Conservation (phyloP, 37 sponge, comb jelly and placozoan species). For the Ianthella basta region DNA sequence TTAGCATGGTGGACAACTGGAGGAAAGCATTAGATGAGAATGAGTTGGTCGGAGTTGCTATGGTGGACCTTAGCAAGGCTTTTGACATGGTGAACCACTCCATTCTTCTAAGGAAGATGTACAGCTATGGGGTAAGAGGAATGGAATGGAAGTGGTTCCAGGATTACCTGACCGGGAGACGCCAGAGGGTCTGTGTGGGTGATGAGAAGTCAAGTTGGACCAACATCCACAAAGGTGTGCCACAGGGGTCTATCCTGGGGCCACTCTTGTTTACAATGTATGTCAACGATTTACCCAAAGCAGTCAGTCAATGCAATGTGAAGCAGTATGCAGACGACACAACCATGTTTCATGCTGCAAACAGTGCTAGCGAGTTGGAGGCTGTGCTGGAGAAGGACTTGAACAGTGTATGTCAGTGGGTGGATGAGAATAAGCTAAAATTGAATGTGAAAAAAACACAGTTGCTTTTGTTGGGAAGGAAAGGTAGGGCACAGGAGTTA, state of each 20-base stretch:
- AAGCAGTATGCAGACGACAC: conserved; percentile 50
- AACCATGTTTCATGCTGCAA: not conserved
- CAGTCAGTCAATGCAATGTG: not conserved
- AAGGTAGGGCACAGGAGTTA: not conserved
- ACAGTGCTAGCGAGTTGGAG: not conserved
- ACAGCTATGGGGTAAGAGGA: conserved; percentile 30
- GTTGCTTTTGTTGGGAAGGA: not conserved
- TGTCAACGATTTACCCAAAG: conserved; percentile 39
- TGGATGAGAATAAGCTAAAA: not conserved
- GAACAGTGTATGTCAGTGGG: not conserved
- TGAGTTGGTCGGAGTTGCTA: conserved; percentile 25
- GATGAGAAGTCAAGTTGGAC: conserved; percentile 10
- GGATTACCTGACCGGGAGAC: conserved; percentile 18
- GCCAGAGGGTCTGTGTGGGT: conserved; percentile 32
- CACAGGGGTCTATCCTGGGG: conserved; percentile 46
- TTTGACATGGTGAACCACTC: conserved; percentile 41
- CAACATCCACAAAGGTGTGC: conserved; percentile 31
- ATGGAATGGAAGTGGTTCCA: conserved; percentile 35
- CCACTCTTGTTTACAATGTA: conserved; percentile 46
- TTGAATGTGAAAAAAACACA: not conserved
- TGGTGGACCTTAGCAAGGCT: conserved; percentile 38
- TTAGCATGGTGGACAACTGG: conserved; percentile 35
- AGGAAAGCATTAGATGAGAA: conserved; percentile 43
- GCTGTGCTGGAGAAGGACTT: not conserved
- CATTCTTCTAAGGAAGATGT: conserved; percentile 37